Base-by-base conservation (phyloP, 2,113 vertebrate genomes). In the Riparia riparia region DNA sequence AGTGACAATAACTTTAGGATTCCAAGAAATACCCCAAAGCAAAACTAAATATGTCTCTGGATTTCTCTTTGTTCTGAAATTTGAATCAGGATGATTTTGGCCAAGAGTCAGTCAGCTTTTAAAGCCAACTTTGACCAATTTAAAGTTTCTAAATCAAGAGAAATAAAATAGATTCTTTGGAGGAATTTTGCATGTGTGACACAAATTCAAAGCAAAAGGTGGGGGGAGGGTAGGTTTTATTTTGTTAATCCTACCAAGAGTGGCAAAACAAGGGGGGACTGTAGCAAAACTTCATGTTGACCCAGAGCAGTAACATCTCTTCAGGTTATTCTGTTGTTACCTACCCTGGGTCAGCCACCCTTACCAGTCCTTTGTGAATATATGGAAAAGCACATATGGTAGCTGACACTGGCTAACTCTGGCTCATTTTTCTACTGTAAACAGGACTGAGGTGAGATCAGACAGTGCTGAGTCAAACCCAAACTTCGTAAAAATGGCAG, bases 21-120 rank as follows among this genome's bases (percentile, higher is more conserved):
- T 91, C 39, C 42, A 80, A 69, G 71, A 86, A 82, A 81, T 6
- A 12, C 58, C 49, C 60, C 12, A n/a, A 86, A 86, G 44, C 66
- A 96, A 86, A 83, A 93, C 71, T 74, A 64, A 91, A 45, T 39
- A 50, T 29, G 15, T 60, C 60, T 58, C 64, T 88, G 71, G 32
- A 83, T 81, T 73, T 90, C 31, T 88, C 68, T 95, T 93, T 87
- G 39, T 77, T 85, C 72, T 63, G 39, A 94, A 66, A 72, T 70
- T 78, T 69, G 50, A 94, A 88, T 73, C 21, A 74, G 56, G 31
- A 49, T 88, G 17, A 32, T 39, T 95, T 77, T 77, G 54, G 47
- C 42, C 58, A 95, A 66, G 50, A 76, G 50, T 74, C 29, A 31
- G 42, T 83, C 39, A 63, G 26, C 17, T 54, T 90, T 83, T 83